These are phyloP conservation scores for Passer montanus DNA, from an alignment of 2,113 vertebrate genomes.

Conservation along the genomic window DNA sequence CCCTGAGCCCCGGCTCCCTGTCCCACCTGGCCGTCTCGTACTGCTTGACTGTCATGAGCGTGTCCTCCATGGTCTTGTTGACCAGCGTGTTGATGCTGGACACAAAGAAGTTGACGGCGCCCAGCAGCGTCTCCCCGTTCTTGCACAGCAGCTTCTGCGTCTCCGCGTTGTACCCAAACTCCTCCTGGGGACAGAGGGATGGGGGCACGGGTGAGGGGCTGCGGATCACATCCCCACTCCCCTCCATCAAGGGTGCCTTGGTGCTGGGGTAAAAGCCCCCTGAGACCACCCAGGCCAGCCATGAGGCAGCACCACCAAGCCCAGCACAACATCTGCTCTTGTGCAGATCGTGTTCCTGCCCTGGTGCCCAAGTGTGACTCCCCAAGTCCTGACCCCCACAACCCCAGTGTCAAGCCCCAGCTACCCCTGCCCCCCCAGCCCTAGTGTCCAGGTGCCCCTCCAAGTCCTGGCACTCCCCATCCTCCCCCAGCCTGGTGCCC, in stretches of 20 bases:
- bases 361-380: too few relatives aligned
- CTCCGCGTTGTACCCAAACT: slow-evolving; percentile 97
- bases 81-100: slow-evolving; percentile 97
- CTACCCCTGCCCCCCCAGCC: too few relatives aligned
- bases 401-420: too few relatives aligned
- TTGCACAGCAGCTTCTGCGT: slow-evolving; percentile 96
- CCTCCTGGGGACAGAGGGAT: slow-evolving; percentile 79
- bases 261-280: not conserved
- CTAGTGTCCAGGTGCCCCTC: not conserved
- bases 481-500: not conserved
- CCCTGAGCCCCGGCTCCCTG: not conserved
- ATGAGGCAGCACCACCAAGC: rapidly evolving
- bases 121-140: slow-evolving; percentile 94
- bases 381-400: too few relatives aligned
- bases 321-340: rapidly evolving
- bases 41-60: slow-evolving; percentile 93
- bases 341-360: not conserved
- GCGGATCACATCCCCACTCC: rapidly evolving
- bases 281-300: not conserved
- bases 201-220: not conserved
- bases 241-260: not conserved
- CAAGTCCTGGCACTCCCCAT: too few relatives aligned
- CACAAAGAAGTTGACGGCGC: slow-evolving; percentile 96
- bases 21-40: slow-evolving; percentile 89
- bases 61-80: slow-evolving; percentile 99